Percentiles rank a stretch among this genome's conserved stretches.
These are phyloP conservation scores for Phania funesta DNA, from an alignment of 2,888 invertebrate genomes.

Conservation along the genomic window DNA sequence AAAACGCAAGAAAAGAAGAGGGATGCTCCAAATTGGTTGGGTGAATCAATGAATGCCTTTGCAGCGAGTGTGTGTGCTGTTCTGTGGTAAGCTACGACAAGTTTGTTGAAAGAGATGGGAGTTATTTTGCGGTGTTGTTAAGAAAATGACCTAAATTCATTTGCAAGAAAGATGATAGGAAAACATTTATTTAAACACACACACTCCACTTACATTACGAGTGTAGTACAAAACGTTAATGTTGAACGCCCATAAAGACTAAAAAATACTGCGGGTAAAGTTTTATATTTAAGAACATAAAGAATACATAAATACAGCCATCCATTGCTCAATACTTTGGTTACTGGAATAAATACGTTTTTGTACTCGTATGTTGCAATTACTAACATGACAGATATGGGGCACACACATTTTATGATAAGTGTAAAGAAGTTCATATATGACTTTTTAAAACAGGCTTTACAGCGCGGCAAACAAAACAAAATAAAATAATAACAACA, in stretches of 20 bases:
- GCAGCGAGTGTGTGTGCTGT: not conserved
- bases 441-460: slow-evolving; percentile 3
- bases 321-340: slow-evolving; percentile 6
- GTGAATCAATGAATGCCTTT: not conserved
- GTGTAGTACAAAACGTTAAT: not conserved
- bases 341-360: not conserved
- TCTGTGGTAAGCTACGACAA: slow-evolving; percentile 24
- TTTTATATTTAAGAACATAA: slow-evolving; percentile 32
- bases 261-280: slow-evolving; percentile 33
- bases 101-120: slow-evolving; percentile 8
- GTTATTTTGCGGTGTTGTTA: slow-evolving; percentile 13
- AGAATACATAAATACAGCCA: not conserved
- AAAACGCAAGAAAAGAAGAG: slow-evolving; percentile 17
- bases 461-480: slow-evolving; percentile 7
- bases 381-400: slow-evolving; percentile 63
- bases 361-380: slow-evolving; percentile 45
- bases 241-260: not conserved
- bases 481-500: not conserved
- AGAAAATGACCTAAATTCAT: slow-evolving; percentile 48
- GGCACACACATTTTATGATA: slow-evolving; percentile 58
- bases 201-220: not conserved
- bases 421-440: slow-evolving; percentile 3
- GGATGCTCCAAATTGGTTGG: slow-evolving; percentile 32
- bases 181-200: not conserved
- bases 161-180: slow-evolving; percentile 49